Evolutionary conservation across 1,140 invertebrate species (phyloP).

Genomic region (Pomacea maculata): DNA sequence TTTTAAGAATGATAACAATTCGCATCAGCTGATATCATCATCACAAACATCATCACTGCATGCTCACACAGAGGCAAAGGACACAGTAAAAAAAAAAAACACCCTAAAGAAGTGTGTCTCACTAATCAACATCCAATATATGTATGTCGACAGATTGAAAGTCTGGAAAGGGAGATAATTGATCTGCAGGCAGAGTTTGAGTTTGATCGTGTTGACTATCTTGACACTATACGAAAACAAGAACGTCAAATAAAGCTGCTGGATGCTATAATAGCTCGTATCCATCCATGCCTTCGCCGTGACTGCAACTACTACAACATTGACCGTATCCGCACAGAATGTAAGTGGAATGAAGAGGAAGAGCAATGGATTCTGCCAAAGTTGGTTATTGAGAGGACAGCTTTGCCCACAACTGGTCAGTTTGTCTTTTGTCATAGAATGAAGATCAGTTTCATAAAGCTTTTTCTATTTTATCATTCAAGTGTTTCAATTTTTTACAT

Average conservation of each 20-base stretch:
- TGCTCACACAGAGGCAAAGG: too few species aligned
- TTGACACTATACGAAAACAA: conserved; percentile 84
- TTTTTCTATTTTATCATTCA: too few species aligned
- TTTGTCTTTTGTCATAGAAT: background rate
- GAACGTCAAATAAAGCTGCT: conserved; percentile 78
- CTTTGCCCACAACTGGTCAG: conserved; percentile 71
- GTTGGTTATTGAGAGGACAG: conserved; percentile 72
- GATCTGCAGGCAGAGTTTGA: conserved; percentile 88
- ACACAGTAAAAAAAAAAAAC: too few species aligned
- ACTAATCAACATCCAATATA: background rate
- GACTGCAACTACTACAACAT: conserved; percentile 77
- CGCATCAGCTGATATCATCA: too few species aligned
- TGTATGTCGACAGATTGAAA: conserved; percentile 38
- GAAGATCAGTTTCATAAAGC: too few species aligned
- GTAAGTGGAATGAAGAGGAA: conserved; percentile 80
- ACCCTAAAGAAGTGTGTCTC: background rate
- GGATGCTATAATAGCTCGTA: conserved; percentile 73
- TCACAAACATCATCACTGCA: too few species aligned
- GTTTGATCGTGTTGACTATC: conserved; percentile 82
- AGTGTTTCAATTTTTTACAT: too few species aligned
- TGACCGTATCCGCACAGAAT: conserved; percentile 73
- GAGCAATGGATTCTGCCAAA: conserved; percentile 80
- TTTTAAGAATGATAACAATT: background rate
- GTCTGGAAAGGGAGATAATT: conserved; percentile 73
- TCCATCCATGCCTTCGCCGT: conserved; percentile 76